Evolutionary conservation across 2,113 vertebrate species (phyloP).

Genomic region (Halcyon malimbica): DNA sequence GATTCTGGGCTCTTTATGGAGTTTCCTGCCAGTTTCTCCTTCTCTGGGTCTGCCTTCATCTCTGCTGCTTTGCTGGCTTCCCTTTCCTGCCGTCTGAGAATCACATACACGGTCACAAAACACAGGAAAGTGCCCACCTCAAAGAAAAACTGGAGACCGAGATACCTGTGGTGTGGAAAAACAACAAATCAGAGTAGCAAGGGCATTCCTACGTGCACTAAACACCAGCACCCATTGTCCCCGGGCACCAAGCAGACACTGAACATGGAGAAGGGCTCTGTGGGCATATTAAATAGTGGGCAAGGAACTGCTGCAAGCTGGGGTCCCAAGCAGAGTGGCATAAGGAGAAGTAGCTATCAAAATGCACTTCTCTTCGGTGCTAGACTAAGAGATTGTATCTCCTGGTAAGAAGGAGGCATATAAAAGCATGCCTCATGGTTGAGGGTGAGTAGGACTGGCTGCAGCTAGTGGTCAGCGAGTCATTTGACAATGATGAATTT

Average conservation of each 20-base stretch:
- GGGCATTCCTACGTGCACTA: background rate
- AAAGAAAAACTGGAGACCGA: constrained; percentile 84
- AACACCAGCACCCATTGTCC: background rate
- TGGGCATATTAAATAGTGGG: background rate
- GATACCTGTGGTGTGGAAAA: constrained; percentile 68
- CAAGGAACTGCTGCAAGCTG: background rate
- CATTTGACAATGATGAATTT: too few species aligned
- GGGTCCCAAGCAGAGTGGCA: background rate
- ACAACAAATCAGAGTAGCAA: background rate
- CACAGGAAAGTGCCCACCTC: constrained; percentile 73
- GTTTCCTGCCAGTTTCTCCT: constrained; percentile 12
- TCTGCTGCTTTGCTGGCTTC: background rate
- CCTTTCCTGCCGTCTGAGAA: constrained; percentile 69
- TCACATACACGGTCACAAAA: constrained; percentile 66
- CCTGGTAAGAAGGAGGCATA: background rate
- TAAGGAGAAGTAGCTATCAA: background rate
- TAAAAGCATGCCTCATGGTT: background rate
- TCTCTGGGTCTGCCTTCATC: background rate
- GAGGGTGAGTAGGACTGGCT: background rate
- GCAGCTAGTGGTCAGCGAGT: background rate
- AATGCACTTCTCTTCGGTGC: background rate
- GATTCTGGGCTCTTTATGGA: background rate
- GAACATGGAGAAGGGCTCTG: background rate
- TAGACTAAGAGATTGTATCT: background rate
- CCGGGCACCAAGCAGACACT: background rate